Base-by-base conservation (phyloP, 2,113 vertebrate species). In the Seriola aureovittata region DNA sequence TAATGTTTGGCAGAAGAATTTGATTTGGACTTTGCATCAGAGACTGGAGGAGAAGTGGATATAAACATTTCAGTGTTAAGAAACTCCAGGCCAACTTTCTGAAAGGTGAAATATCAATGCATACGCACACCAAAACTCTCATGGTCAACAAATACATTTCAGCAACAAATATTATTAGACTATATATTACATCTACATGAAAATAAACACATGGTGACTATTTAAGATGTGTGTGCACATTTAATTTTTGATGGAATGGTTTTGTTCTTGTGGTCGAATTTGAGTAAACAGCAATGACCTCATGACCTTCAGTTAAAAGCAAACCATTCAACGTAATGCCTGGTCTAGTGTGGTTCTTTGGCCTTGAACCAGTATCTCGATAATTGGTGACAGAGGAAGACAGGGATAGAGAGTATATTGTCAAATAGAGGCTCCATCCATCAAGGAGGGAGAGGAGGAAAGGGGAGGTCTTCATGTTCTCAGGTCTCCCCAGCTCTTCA, bases 351-450 rank as follows among this genome's bases (percentile, higher is more conserved):
- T 12, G 8, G 19, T 25, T 55, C 10, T 21, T 0, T 25, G 67
- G 58, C 64, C 48, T 68, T 81, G 40, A 78, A 46, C 34, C 12
- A 8, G 11, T n/a, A 70, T 57, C 70, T 46, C 78, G 34, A 68
- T 48, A 46, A 42, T n/a, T 3, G 2, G 29, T 3, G 65, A 68
- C 65, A 38, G 46, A 21, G 12, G 80, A 57, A 77, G 60, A 59
- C 8, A 72, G 25, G 0, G 38, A 62, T 3, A 5, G 50, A 76
- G 44, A 75, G 65, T 4, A 69, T 23, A 46, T 23, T 80, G 78
- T 86, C 87, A 88, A 85, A 71, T 21, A 67, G 58, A 69, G 21
- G 29, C 5, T 48, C 48, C 48, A 77, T 79, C 77, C 77, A 54
- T 77, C 55, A 67, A 44, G 11, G 6, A 73, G 60, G 40, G 8